Evolutionary conservation across 2,888 invertebrate species (phyloP).

Genomic region (Tuta absoluta): DNA sequence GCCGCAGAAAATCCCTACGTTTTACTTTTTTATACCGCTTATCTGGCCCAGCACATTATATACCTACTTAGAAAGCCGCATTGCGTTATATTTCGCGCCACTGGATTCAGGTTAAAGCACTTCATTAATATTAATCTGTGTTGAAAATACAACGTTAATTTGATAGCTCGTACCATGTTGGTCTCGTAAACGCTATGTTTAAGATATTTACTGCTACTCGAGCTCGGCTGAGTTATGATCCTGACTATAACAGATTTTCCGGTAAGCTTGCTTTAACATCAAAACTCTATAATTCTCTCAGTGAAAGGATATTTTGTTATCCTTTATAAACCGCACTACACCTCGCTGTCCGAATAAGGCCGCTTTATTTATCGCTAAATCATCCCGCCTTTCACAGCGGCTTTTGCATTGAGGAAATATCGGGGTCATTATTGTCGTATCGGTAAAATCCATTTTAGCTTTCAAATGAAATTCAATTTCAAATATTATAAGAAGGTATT

Average conservation of each 20-base stretch:
- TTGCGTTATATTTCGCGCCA: constrained; percentile 38
- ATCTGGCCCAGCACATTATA: constrained; percentile 49
- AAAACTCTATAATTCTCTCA: constrained; percentile 44
- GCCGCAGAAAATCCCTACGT: constrained; percentile 54
- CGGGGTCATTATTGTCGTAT: constrained; percentile 28
- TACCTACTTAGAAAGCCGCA: constrained; percentile 50
- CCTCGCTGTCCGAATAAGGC: constrained; percentile 35
- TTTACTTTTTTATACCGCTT: constrained; percentile 64
- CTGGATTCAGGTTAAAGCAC: constrained; percentile 19
- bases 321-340: constrained; percentile 40
- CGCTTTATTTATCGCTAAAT: constrained; percentile 39
- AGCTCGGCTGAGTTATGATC: constrained; percentile 31
- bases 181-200: constrained; percentile 21
- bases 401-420: constrained; percentile 33
- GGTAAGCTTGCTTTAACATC: constrained; percentile 43
- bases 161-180: constrained; percentile 8
- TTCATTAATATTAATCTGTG: constrained; percentile 32
- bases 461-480: constrained; percentile 27
- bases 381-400: constrained; percentile 36
- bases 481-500: neutral
- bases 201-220: constrained; percentile 32
- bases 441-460: constrained; percentile 27
- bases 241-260: constrained; percentile 36
- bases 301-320: constrained; percentile 43
- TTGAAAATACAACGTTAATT: constrained; percentile 24